A percentile compares a stretch with the other conserved stretches of the same genome.
phyloP scores from a whole-genome alignment of 2,797 vertebrate species.

The Cyclopterus lumpus region DNA sequence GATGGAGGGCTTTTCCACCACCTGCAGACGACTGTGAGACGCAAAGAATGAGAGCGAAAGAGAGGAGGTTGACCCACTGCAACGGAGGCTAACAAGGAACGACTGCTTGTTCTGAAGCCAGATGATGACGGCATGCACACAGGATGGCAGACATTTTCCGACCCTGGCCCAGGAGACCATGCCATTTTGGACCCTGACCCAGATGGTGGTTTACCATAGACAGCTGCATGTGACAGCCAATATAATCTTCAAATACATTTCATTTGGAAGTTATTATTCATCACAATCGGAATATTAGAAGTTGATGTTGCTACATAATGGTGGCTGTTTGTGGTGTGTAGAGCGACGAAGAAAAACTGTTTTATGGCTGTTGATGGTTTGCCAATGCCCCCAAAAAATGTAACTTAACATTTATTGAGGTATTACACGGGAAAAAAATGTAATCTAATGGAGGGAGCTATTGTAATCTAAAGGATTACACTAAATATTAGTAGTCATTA shows the following conservation, averaged over 20 bases:
- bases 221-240: slow-evolving; percentile 1
- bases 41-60: neutral
- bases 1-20: slow-evolving; percentile 21
- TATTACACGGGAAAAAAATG: neutral
- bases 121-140: neutral
- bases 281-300: neutral
- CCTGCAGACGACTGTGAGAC: slow-evolving; percentile 17
- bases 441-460: neutral
- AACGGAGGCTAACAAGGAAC: neutral
- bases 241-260: neutral
- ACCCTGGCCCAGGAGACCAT: slow-evolving; percentile 4
- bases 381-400: neutral
- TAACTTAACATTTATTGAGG: neutral
- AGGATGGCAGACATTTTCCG: slow-evolving; percentile 20
- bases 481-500: neutral
- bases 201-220: slow-evolving; percentile 19
- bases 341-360: neutral
- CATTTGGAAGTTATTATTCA: neutral
- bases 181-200: slow-evolving; percentile 25
- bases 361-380: neutral
- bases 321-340: neutral
- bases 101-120: slow-evolving; percentile 12
- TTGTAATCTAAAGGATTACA: neutral
- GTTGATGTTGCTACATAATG: neutral
- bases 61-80: slow-evolving; percentile 3